These are phyloP conservation scores for Euzophera pinguis DNA, from an alignment of 2,888 invertebrate genomes.

Conservation along the genomic window DNA sequence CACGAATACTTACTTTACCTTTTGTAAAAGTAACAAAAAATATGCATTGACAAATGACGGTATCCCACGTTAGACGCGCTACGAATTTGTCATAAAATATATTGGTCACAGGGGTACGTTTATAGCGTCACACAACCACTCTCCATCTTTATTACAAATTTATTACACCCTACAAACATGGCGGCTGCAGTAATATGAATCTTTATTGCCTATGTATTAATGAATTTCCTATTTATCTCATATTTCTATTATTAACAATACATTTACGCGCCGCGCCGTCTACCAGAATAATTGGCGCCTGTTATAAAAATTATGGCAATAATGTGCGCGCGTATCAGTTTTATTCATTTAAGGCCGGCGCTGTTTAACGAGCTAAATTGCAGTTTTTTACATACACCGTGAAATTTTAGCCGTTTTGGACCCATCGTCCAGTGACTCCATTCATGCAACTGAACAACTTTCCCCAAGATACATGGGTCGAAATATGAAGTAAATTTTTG, in stretches of 20 bases:
- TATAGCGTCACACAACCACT: conserved; percentile 40
- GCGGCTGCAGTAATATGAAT: conserved; percentile 47
- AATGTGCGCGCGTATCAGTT: background rate
- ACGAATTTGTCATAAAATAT: conserved; percentile 44
- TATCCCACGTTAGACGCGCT: conserved; percentile 40
- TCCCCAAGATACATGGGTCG: no score
- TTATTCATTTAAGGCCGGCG: conserved; percentile 6
- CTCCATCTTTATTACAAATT: conserved; percentile 58
- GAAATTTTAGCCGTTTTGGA: no score
- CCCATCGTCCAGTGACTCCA: no score
- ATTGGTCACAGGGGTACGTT: conserved; percentile 40
- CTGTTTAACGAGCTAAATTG: conserved; percentile 5
- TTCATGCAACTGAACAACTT: no score
- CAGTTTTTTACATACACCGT: no score
- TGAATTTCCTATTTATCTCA: conserved; percentile 39
- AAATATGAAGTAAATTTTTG: no score
- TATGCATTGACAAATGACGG: conserved; percentile 25
- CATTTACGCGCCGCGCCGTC: conserved; percentile 26
- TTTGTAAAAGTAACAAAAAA: conserved; percentile 2
- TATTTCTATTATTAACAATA: conserved; percentile 22
- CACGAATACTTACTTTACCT: no score
- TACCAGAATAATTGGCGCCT: conserved; percentile 38
- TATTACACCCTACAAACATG: conserved; percentile 48
- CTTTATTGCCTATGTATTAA: conserved; percentile 60
- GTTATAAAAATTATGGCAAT: conserved; percentile 23